A percentile compares a stretch with the other conserved stretches of the same genome.
These are phyloP conservation scores for Anticlea derivata DNA, from an alignment of 2,888 invertebrate species.

Conservation along the genomic window DNA sequence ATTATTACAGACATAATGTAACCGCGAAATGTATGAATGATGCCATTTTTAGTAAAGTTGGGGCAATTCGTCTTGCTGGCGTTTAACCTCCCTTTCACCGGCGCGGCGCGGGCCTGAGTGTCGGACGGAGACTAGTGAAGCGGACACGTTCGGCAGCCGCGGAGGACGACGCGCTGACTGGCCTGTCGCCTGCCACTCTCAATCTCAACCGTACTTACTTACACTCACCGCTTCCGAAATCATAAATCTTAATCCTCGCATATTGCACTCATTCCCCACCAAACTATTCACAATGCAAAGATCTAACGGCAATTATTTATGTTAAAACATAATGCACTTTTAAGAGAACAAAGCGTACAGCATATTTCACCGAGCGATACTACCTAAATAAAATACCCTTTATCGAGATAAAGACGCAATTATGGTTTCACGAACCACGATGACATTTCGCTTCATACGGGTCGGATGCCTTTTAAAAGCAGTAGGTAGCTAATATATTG, in stretches of 20 bases:
- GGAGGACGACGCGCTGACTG: slow-evolving; percentile 64
- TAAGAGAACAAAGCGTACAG: slow-evolving; percentile 14
- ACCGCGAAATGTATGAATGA: slow-evolving; percentile 75
- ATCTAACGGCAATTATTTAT: slow-evolving; percentile 10
- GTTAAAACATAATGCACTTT: slow-evolving; percentile 11
- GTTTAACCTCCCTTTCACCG: slow-evolving; percentile 81
- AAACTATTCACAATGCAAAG: slow-evolving; percentile 11
- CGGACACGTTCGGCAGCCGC: slow-evolving; percentile 30
- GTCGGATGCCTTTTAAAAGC: slow-evolving; percentile 55
- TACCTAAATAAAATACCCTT: slow-evolving; percentile 45
- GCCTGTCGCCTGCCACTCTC: slow-evolving; percentile 27
- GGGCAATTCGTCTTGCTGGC: slow-evolving; percentile 71
- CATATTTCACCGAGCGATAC: slow-evolving; percentile 17
- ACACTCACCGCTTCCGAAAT: slow-evolving; percentile 15
- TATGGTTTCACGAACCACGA: slow-evolving; percentile 43
- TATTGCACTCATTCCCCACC: slow-evolving; percentile 17
- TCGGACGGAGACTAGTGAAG: slow-evolving; percentile 34
- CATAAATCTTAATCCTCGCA: slow-evolving; percentile 11
- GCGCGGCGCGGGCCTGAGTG: slow-evolving; percentile 28
- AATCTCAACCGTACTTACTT: background rate
- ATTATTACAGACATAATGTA: slow-evolving; percentile 66
- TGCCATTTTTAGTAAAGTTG: slow-evolving; percentile 81
- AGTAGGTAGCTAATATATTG: slow-evolving; percentile 49
- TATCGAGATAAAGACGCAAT: slow-evolving; percentile 42
- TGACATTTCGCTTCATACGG: slow-evolving; percentile 63